Conservation (phyloP, 2,888 invertebrate species). For the Sericinus montela region DNA sequence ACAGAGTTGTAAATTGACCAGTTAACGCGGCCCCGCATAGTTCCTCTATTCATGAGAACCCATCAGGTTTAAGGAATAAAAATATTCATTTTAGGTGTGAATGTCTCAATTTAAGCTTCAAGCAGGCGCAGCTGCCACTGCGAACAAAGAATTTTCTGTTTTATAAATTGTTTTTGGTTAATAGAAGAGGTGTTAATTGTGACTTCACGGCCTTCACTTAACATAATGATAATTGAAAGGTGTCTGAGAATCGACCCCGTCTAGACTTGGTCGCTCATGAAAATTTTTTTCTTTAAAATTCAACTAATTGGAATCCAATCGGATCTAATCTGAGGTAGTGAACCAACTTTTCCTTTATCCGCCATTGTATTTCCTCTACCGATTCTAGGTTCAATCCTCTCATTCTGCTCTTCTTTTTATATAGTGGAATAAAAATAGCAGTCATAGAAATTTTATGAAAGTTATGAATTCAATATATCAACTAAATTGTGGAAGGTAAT, state of each 20-base stretch:
- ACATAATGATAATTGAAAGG: conserved; percentile 33
- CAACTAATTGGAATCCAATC: too few relatives aligned
- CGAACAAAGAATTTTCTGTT: conserved; percentile 37
- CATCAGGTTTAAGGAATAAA: conserved; percentile 9
- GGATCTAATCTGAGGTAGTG: too few relatives aligned
- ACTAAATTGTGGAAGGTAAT: too few relatives aligned
- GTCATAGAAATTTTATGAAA: too few relatives aligned
- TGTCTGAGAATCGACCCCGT: conserved; percentile 22
- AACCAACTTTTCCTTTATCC: too few relatives aligned
- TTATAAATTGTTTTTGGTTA: conserved; percentile 29
- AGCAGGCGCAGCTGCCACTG: conserved; percentile 26
- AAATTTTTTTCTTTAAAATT: too few relatives aligned
- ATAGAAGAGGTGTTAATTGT: conserved; percentile 35
- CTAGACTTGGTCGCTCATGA: too few relatives aligned
- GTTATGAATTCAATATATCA: too few relatives aligned
- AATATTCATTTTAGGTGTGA: conserved; percentile 31
- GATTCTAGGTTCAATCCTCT: too few relatives aligned
- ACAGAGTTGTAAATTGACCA: conserved; percentile 1
- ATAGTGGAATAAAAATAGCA: too few relatives aligned
- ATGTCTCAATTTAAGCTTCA: conserved; percentile 31
- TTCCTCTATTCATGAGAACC: not conserved
- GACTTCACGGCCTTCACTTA: conserved; percentile 31
- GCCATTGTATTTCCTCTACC: too few relatives aligned
- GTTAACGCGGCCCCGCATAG: not conserved
- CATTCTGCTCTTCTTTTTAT: too few relatives aligned